These are phyloP conservation scores for Scelioninae gen. 2 DNA, from an alignment of 2,888 invertebrate genomes.

Conservation along the genomic window DNA sequence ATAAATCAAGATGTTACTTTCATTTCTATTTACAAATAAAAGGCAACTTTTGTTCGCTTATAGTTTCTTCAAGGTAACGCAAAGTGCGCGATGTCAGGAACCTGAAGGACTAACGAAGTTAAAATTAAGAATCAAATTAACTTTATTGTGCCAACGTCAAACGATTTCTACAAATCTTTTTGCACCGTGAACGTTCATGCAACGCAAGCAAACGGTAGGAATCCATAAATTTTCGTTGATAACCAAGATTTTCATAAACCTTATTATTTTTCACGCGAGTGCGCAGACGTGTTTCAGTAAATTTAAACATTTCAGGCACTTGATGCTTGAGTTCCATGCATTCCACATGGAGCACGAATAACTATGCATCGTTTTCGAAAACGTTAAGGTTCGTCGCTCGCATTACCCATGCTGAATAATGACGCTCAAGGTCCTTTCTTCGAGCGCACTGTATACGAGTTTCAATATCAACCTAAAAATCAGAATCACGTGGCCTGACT, in stretches of 20 bases:
- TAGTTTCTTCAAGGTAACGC: background rate
- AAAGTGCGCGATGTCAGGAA: background rate
- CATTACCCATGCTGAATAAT: constrained; percentile 18
- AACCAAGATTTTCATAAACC: too few relatives aligned
- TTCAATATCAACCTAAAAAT: constrained; percentile 32
- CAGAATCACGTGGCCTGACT: background rate
- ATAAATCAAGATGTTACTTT: background rate
- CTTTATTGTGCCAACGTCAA: background rate
- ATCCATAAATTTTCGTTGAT: too few relatives aligned
- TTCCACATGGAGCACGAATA: background rate
- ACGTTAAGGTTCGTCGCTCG: constrained; percentile 40
- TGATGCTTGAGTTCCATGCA: background rate
- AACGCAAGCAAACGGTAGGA: too few relatives aligned
- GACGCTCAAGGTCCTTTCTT: constrained; percentile 31
- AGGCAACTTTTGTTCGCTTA: background rate
- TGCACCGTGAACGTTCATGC: too few relatives aligned
- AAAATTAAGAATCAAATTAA: background rate
- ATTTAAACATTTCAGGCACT: too few relatives aligned
- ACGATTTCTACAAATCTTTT: too few relatives aligned
- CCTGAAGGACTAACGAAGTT: background rate
- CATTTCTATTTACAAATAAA: background rate
- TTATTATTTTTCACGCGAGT: too few relatives aligned
- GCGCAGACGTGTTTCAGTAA: too few relatives aligned
- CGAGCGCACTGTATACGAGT: constrained; percentile 18
- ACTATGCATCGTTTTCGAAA: background rate